Percentiles rank a stretch among this genome's conserved stretches.
Conservation (phyloP, 2,797 vertebrate genomes). For the Euphonia xanthogaster region DNA sequence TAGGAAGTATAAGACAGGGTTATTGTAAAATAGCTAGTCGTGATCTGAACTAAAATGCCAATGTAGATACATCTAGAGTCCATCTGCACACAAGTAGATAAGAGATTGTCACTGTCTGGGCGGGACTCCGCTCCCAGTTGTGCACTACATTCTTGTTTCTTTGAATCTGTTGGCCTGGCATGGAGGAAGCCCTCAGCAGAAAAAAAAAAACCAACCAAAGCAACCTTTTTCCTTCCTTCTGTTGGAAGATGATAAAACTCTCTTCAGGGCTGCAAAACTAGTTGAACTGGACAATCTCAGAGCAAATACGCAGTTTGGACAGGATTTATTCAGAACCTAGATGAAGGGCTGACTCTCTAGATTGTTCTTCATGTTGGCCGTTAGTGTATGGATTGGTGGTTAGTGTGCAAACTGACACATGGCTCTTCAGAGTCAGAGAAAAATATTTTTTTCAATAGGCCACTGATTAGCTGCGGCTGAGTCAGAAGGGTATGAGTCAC, state of each 20-base stretch:
- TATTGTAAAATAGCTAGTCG: neutral
- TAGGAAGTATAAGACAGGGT: neutral
- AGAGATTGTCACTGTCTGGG: neutral
- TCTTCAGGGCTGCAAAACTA: neutral
- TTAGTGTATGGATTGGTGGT: neutral
- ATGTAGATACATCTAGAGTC: neutral
- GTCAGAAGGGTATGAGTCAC: slow-evolving; percentile 67
- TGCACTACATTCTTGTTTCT: neutral
- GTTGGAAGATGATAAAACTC: neutral
- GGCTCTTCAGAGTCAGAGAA: slow-evolving; percentile 40
- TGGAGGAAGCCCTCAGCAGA: neutral
- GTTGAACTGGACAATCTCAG: neutral
- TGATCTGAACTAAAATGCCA: neutral
- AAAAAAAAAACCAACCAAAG: neutral
- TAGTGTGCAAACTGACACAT: slow-evolving; percentile 42
- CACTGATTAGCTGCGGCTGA: slow-evolving; percentile 60
- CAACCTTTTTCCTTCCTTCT: neutral
- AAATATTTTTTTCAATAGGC: slow-evolving; percentile 57
- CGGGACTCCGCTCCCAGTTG: neutral
- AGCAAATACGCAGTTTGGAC: neutral
- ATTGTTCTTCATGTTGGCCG: neutral
- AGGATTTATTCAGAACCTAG: neutral
- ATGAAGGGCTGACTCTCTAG: neutral
- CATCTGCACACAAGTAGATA: neutral
- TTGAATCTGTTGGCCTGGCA: neutral